A percentile compares a stretch with the other conserved stretches of the same genome.
Evolutionary conservation across 53 echinoderm and acorn worm species (phyloP).

Genomic region (Echinarachnius parma): DNA sequence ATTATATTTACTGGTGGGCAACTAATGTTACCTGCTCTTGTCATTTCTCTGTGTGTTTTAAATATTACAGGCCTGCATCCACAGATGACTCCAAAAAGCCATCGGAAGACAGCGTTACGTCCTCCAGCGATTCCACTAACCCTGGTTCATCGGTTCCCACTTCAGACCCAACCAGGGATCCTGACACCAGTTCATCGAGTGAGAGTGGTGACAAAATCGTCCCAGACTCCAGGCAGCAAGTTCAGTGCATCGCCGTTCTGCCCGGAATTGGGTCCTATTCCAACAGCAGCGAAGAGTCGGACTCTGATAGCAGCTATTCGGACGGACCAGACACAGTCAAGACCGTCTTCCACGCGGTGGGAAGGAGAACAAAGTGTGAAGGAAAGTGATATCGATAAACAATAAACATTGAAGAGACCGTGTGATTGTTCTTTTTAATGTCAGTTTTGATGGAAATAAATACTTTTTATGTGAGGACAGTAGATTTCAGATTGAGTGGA

Average conservation of each 20-base stretch:
- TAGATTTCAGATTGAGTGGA: too few relatives aligned
- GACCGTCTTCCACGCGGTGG: conserved; percentile 40
- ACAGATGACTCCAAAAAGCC: conserved; percentile 14
- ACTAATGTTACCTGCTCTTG: too few relatives aligned
- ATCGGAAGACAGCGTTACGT: too few relatives aligned
- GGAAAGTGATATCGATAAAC: conserved; percentile 24
- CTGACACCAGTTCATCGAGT: background rate
- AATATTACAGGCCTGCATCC: conserved; percentile 11
- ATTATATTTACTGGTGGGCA: too few relatives aligned
- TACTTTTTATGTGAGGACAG: too few relatives aligned
- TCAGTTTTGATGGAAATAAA: too few relatives aligned
- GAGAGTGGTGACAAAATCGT: conserved; percentile 14
- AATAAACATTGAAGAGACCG: too few relatives aligned
- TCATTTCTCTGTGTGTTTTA: too few relatives aligned
- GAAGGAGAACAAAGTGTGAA: background rate
- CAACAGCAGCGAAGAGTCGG: conserved; percentile 86
- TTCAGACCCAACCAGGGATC: background rate
- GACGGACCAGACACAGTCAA: conserved; percentile 53
- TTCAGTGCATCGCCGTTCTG: conserved; percentile 66
- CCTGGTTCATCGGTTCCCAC: conserved; percentile 12
- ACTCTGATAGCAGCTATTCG: conserved; percentile 73
- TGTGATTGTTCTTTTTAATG: too few relatives aligned
- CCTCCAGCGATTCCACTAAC: conserved; percentile 10
- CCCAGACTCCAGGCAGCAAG: conserved; percentile 26
- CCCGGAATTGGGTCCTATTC: conserved; percentile 90